Percentiles rank a stretch among this genome's conserved stretches.
phyloP scores from a whole-genome alignment of 2,113 vertebrate genomes.

The Crotalus viridis region DNA sequence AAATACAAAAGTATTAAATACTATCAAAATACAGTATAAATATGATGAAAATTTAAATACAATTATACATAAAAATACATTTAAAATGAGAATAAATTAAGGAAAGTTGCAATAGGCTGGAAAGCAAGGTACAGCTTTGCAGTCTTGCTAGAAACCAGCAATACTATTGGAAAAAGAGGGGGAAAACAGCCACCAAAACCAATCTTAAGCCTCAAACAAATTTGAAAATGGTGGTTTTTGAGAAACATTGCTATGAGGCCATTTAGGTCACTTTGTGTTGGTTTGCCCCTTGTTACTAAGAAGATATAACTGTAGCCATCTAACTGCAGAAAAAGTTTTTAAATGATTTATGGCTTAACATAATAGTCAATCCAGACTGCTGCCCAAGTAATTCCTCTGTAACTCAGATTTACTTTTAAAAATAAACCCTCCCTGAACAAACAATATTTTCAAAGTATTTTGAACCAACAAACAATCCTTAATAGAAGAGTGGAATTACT shows the following conservation, averaged over 20 bases:
- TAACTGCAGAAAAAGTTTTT: not conserved
- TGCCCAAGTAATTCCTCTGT: not conserved
- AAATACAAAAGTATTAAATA: constrained; percentile 11
- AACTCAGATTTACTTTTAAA: constrained; percentile 3
- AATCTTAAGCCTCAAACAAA: not conserved
- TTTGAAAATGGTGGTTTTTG: not conserved
- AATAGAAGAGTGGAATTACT: not conserved
- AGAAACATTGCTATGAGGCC: not conserved
- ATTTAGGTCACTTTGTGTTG: not conserved
- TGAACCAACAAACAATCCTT: not conserved
- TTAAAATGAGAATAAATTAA: not conserved
- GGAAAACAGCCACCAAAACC: not conserved
- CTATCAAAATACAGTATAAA: not conserved
- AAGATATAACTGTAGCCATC: rapidly evolving
- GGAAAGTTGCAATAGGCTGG: not conserved
- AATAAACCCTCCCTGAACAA: rapidly evolving
- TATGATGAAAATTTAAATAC: not conserved
- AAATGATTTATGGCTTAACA: constrained; percentile 33
- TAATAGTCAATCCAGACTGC: not conserved
- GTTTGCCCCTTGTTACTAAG: not conserved
- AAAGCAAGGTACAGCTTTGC: not conserved
- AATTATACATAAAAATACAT: not conserved
- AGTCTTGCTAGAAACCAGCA: not conserved
- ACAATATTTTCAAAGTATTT: not conserved
- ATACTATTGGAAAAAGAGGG: not conserved